Evolutionary conservation across 2,797 vertebrate genomes (phyloP).

Genomic region (Huso huso): DNA sequence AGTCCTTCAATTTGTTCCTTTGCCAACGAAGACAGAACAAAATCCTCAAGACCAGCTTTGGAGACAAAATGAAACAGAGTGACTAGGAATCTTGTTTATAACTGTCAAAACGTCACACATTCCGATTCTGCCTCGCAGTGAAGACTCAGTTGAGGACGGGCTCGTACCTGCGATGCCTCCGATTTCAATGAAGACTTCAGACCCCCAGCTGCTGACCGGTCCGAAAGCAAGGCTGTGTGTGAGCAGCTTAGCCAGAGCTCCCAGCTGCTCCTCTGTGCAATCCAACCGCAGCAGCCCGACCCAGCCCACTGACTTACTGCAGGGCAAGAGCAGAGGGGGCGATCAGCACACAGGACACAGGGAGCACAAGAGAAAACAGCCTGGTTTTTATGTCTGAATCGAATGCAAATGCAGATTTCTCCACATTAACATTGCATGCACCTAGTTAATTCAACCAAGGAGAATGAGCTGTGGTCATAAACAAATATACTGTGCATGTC

Average conservation of each 20-base stretch:
- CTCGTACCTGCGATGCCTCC: constrained; percentile 59
- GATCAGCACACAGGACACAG: constrained; percentile 1
- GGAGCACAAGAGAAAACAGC: neutral
- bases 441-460: neutral
- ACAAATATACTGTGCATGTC: too few relatives aligned
- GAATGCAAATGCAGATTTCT: neutral
- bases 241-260: constrained; percentile 43
- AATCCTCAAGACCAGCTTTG: constrained; percentile 60
- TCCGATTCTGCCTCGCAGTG: neutral
- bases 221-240: constrained; percentile 53
- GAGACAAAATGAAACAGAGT: too few relatives aligned
- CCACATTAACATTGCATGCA: neutral
- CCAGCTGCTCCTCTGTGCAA: constrained; percentile 62
- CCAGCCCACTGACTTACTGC: constrained; percentile 62
- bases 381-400: too few relatives aligned
- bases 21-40: constrained; percentile 62
- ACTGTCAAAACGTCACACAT: too few relatives aligned
- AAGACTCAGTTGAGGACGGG: neutral
- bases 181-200: constrained; percentile 63
- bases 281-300: constrained; percentile 51
- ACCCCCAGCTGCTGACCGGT: constrained; percentile 51
- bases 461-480: too few relatives aligned
- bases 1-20: constrained; percentile 64
- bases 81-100: neutral
- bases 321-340: constrained; percentile 30